Evolutionary conservation across 2,113 vertebrate species (phyloP), one percentile per base, ranked within the genome.

Genomic region (Phylloscopus whistleri): DNA sequence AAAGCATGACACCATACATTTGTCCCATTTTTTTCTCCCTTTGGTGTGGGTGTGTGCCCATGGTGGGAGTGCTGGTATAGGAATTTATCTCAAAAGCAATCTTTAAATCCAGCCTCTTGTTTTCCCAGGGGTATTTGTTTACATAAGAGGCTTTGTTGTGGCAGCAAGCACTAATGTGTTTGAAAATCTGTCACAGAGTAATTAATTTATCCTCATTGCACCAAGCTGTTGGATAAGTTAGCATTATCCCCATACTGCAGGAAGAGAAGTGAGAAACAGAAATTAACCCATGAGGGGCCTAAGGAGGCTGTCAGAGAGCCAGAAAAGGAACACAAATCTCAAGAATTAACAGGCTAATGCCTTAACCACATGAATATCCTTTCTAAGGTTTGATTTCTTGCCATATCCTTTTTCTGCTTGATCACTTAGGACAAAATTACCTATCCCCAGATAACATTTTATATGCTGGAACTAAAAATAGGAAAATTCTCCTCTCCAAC

Each of bases 381-480:
- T 97, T 89, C 87, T 87, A 95, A 87, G 51, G 59, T 85, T 96
- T 92, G 97, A 94, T 95, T 94, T 94, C 83, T 59, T 88, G 70
- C 72, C 87, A 89, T 87, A 91, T 80, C 44, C 89, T 89, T 94
- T 91, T 95, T 93, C 94, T 94, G 94, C 60, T 95, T 92, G 82
- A 91, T 96, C 94, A 96, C 69, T 93, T 95, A 93, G 37, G 55
- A 91, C 86, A 96, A 93, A 87, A 64, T 94, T 39, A 92, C 76
- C 84, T 91, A 93, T 96, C 60, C n/a, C 91, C 90, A 91, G 96
- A 86, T 95, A 95, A 94, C 56, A 94, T 92, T 90, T 93, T 96
- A 83, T 76, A 78, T 75, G 49, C 75, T 92, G 88, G 68, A 94
- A 87, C 88, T 84, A 94, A 96, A 96, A 96, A 86, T 91, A 90